A percentile compares a stretch with the other conserved stretches of the same genome.
phyloP scores from a whole-genome alignment of 1,140 invertebrate species.

The Metaphire vulgaris region DNA sequence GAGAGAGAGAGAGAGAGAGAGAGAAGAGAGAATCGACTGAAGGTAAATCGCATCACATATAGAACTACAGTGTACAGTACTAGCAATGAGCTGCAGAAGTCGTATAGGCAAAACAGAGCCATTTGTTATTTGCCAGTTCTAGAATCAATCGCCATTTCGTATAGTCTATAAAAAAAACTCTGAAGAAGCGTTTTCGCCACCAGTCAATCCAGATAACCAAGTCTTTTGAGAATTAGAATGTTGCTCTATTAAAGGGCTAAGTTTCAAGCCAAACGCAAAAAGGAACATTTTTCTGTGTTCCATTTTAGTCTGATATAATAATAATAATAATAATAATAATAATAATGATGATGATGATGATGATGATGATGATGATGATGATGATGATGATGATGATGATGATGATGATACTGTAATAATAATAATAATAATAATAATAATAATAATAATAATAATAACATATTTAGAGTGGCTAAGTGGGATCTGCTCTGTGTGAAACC shows the following conservation, averaged over 20 bases:
- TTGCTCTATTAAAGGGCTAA: neutral
- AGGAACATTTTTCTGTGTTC: neutral
- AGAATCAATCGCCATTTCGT: neutral
- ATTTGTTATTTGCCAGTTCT: no score
- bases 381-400: slow-evolving; percentile 8
- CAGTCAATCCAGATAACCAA: neutral
- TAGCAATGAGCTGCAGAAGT: no score
- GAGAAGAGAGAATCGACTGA: no score
- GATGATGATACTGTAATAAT: no score
- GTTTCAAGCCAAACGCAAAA: neutral
- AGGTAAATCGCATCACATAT: no score
- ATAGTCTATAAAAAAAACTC: neutral
- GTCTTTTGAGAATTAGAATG: neutral
- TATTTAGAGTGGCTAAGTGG: neutral
- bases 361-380: neutral
- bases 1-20: no score
- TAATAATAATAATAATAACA: neutral
- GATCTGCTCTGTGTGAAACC: neutral
- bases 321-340: neutral
- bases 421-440: neutral
- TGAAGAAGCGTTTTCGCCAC: neutral
- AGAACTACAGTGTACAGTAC: no score
- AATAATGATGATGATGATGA: slow-evolving; percentile 3
- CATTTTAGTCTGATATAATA: neutral
- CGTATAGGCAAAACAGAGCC: no score